Percentiles rank a stretch among this genome's conserved stretches.
Evolutionary conservation across 2,797 vertebrate species (phyloP).

Genomic region (Amazonetta brasiliensis): DNA sequence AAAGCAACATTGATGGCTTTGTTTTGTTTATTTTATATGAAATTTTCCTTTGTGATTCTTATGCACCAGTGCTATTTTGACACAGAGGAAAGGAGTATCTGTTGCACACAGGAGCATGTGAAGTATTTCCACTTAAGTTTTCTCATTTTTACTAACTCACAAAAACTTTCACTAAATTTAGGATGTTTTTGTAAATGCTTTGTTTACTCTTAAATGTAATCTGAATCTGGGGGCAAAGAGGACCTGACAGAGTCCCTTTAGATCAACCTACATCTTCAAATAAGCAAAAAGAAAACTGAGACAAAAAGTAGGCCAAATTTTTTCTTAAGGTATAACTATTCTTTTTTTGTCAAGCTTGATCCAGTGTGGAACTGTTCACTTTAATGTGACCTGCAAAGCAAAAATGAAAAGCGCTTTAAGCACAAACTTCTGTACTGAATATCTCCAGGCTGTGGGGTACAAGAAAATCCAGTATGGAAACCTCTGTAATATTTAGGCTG

Average conservation of each 20-base stretch:
- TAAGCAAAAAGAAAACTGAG: not conserved
- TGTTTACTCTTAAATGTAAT: not conserved
- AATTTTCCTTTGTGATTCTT: not conserved
- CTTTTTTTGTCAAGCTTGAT: conserved; percentile 4
- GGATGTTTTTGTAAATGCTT: not conserved
- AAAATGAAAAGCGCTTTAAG: not conserved
- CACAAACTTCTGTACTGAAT: not conserved
- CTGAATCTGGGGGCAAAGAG: not conserved
- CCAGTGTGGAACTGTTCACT: conserved; percentile 3
- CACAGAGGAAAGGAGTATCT: not conserved
- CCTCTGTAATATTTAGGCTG: not conserved
- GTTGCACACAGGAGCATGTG: not conserved
- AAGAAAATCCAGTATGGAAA: not conserved
- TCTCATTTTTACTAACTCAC: not conserved
- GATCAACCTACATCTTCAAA: not conserved
- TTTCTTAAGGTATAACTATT: not conserved
- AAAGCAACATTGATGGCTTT: not conserved
- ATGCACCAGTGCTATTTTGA: not conserved
- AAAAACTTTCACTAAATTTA: not conserved
- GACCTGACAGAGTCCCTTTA: not conserved
- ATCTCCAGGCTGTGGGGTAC: not conserved
- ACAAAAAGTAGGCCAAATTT: conserved; percentile 26
- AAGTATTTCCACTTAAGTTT: not conserved
- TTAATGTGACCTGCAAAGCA: conserved; percentile 44
- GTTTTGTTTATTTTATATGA: not conserved